Base-by-base conservation (phyloP, 2,888 invertebrate genomes). In the Sinelater perroti region DNA sequence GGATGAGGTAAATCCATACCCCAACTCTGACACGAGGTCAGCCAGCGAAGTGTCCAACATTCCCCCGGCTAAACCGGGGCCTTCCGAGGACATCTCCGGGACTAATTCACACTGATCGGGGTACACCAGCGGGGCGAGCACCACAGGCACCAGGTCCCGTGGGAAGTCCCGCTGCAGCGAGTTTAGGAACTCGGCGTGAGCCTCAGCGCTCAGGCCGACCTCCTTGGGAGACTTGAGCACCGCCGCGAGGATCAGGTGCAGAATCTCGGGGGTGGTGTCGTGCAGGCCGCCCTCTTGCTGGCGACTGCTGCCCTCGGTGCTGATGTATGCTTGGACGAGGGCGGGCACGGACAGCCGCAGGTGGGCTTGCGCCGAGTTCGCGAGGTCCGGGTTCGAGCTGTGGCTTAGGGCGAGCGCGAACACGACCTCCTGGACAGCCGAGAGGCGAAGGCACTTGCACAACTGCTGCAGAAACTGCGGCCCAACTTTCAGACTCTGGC, bases 1-100 rank as follows among this genome's bases (percentile, higher is more conserved):
- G 14, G 88, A 87, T 49, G 87, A 80, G 52, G 96, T 97, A 76
- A 96, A 95, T 66, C 87, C 83, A 79, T 93, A 95, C 50, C 97
- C 95, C 73, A 97, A 86, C 80, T 98, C 97, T 75, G 91, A 86
- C 71, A 97, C 88, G 72, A 96, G 85, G 74, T 96, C 96, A 63
- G 94, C 90, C 74, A 93, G 80, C 61, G 91, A 87, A 74, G 87
- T 88, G 69, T 90, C 90, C 79, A 83, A 82, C 86, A 87, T 89
- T 79, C 82, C 82, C 76, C 82, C 82, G 70, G 74, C 68, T 71
- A 75, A 71, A 81, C 84, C 76, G 83, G 86, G 77, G 81, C 85
- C 78, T 68, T 83, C 83, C 68, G 85, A 82, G 67, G 85, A 83
- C 84, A 86, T 85, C 75, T 83, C 83, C 60, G 85, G 82, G 55